Base-by-base conservation (phyloP, 1,140 invertebrate genomes). In the Drosophila pallidifrons region DNA sequence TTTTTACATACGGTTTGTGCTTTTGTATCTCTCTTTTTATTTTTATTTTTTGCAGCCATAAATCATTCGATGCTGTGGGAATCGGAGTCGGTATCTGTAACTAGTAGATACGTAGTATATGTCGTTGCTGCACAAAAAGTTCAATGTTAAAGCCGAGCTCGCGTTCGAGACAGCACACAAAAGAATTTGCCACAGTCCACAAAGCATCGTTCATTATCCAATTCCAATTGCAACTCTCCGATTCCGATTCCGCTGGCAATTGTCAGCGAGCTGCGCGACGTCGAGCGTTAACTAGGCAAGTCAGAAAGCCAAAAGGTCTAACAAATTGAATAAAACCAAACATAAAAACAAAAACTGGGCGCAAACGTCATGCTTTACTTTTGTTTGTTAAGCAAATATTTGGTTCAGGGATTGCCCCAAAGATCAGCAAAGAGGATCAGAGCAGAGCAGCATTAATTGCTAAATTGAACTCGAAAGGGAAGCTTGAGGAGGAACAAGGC, bases 61-160 rank as follows among this genome's bases (percentile, higher is more conserved):
- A 89, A 89, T 89, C 85, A 89, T 90, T 89, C 68, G 68, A 77
- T 73, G 85, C 85, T 89, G 85, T 89, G 85, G 86, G 85, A 89
- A 89, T 89, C 75, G 61, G 66, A 64, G 20, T 88, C 65, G 75
- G 63, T 82, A 87, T 79, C 82, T 75, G 59, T 51, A 64, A 41
- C 64, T 64, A 58, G 35, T 67, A 41, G 1, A 38, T 38, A 10
- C 35, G 35, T 41, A 28, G 52, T 55, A 32, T 47, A 52, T 79
- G 72, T 75, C 65, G 66, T 49, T 51, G 59, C 25, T 52, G 35
- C 61, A 75, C 76, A 77, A 89, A 89, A 89, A 89, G 85, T 89
- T 89, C 85, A 89, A 89, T 89, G 85, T 86, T 89, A 89, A 90
- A 78, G 38, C 28, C 60, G 45, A 8, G 35, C 35, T 38, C 8